phyloP scores from a whole-genome alignment of 37 sponge, comb jelly and placozoan species.

The Eunapius fragilis region DNA sequence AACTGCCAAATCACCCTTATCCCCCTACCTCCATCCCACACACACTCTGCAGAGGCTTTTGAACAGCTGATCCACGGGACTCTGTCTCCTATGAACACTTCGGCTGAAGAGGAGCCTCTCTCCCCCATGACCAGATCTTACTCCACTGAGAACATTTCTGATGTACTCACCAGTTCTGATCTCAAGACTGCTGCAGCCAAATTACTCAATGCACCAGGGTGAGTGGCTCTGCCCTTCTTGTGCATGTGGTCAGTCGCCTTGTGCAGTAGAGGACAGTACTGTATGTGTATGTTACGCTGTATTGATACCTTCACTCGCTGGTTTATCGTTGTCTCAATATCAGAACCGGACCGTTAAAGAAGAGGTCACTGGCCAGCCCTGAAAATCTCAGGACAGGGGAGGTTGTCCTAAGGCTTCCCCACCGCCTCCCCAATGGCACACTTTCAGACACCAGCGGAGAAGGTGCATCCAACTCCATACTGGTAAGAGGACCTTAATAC shows the following conservation, averaged over 20 bases:
- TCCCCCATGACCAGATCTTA: conserved; percentile 10
- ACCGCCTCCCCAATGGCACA: neutral
- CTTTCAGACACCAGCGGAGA: neutral
- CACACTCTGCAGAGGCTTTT: conserved; percentile 40
- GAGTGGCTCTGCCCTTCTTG: neutral
- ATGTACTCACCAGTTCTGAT: neutral
- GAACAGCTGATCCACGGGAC: conserved; percentile 23
- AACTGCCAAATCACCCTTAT: too few relatives aligned
- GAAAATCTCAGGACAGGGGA: neutral
- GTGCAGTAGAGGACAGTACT: neutral
- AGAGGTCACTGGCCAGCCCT: neutral
- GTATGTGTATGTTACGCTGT: neutral
- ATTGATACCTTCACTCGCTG: neutral
- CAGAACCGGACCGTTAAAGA: neutral
- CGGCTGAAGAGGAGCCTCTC: neutral
- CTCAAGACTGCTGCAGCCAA: neutral
- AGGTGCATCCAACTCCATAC: neutral
- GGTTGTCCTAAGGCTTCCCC: neutral
- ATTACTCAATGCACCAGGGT: conserved; percentile 6
- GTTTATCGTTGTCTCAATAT: too few relatives aligned
- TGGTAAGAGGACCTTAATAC: neutral
- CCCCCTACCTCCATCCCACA: neutral
- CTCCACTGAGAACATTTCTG: conserved; percentile 2
- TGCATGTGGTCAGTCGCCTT: neutral
- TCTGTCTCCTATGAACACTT: neutral